Evolutionary conservation across 2,888 invertebrate species (phyloP), one percentile per base, ranked within the genome.

Genomic region (Oxycera nigricornis): DNA sequence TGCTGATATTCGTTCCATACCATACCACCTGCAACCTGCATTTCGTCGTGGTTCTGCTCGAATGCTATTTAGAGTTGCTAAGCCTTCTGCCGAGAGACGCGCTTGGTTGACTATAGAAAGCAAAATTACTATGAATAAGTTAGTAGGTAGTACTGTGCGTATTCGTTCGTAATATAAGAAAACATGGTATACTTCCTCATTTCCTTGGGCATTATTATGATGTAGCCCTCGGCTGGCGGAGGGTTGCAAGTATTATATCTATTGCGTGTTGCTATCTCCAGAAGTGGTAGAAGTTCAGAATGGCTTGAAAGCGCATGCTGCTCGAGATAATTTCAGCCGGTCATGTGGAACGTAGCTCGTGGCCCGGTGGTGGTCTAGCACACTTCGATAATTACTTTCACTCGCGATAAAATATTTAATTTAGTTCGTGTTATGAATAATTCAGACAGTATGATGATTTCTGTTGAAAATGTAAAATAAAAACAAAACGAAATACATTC

Each of bases 321-420:
- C 46, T 11, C 11, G 24, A 20, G 55, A 22, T 46, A 46, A 46
- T 46, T 55, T 55, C 30, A 59, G n/a, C 30, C 59, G 59, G 59
- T 30, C 59, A 59, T 30, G 28, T 59, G 59, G 59, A 59, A 59
- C 59, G 14, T 30, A 59, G n/a, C 59, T 2, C 59, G 28, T 59
- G 59, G 59, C 59, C 28, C 26, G 30, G 11, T 59, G 26, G 28
- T n/a, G 11, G 55, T 3, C 50, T 30, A 59, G 26, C 30, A 28
- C 59, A 59, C 59, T 59, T 30, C 59, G 30, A 30, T 22, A 28
- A 59, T 59, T 2, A 59, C 59, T 59, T 59, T 59, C 59, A 59
- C 59, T 24, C 26, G n/a, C 30, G n/a, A 28, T 59, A 11, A 26
- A 30, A 59, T 59, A 24, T 59, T 59, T 26, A 30, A n/a, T 30